These are phyloP conservation scores for Neodiprion lecontei DNA, from an alignment of 1,140 invertebrate species.

Conservation along the genomic window DNA sequence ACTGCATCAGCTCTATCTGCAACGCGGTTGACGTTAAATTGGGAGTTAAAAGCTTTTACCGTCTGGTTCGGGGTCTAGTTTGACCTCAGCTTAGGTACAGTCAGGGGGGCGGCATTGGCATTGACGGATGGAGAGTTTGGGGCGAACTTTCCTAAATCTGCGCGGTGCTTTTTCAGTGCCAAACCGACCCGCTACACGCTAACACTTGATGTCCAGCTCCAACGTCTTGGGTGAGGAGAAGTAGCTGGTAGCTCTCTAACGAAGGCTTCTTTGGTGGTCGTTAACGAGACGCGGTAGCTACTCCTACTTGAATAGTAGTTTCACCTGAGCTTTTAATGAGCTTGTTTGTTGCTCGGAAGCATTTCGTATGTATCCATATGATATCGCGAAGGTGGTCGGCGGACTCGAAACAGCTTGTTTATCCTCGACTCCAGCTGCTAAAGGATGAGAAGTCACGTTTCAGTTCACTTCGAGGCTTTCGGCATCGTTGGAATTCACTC, in stretches of 20 bases:
- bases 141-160: too few relatives aligned
- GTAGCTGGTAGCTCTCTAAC: too few relatives aligned
- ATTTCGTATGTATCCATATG: not conserved
- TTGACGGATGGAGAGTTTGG: too few relatives aligned
- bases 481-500: not conserved
- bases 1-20: too few relatives aligned
- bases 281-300: not conserved
- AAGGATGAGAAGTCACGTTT: too few relatives aligned
- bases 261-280: not conserved
- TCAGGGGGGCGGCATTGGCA: too few relatives aligned
- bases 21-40: not conserved
- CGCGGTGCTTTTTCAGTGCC: not conserved
- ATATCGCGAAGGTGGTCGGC: not conserved
- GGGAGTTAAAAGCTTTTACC: not conserved
- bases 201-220: not conserved
- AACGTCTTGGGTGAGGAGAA: too few relatives aligned
- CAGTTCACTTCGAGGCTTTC: not conserved
- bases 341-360: not conserved
- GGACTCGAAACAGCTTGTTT: too few relatives aligned
- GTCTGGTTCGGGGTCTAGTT: too few relatives aligned
- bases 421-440: too few relatives aligned
- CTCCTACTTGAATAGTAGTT: not conserved
- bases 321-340: conserved; percentile 1
- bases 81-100: too few relatives aligned
- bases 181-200: not conserved